Percentiles rank a stretch among this genome's conserved stretches.
phyloP scores from a whole-genome alignment of 2,888 invertebrate genomes.

The Zhuqinia jingwanae region DNA sequence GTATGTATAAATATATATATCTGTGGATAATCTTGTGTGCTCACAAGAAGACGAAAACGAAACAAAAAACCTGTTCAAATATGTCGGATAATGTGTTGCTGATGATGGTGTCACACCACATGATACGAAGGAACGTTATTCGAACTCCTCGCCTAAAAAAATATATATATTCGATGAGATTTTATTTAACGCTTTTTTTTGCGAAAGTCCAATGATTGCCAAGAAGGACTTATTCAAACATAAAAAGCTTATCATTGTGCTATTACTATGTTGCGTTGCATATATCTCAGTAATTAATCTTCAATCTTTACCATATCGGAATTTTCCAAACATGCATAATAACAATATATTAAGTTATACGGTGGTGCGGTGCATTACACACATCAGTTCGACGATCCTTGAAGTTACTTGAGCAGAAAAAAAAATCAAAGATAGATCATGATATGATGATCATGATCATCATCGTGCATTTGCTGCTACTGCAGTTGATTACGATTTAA shows the following conservation, averaged over 20 bases:
- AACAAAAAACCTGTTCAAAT: constrained; percentile 49
- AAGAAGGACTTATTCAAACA: constrained; percentile 29
- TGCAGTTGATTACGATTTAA: no score
- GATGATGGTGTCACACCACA: constrained; percentile 37
- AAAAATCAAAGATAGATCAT: no score
- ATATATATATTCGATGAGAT: neutral
- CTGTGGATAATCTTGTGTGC: neutral
- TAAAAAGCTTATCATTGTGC: no score
- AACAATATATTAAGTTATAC: no score
- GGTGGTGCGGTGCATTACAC: no score
- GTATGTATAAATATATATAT: no score
- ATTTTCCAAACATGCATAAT: neutral
- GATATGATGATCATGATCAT: no score
- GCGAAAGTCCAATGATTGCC: constrained; percentile 14
- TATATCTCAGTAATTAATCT: constrained; percentile 48
- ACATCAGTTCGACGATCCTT: no score
- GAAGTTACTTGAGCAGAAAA: no score
- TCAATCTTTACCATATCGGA: constrained; percentile 14
- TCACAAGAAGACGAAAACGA: neutral
- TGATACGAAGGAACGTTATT: neutral
- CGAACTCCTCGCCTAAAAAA: no score
- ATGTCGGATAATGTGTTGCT: constrained; percentile 31
- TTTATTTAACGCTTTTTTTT: constrained; percentile 4
- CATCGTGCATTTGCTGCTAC: no score
- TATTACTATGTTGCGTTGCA: no score